Evolutionary conservation across 2,888 invertebrate genomes (phyloP), one percentile per base, ranked within the genome.

Genomic region (Meghimatium bilineatum): DNA sequence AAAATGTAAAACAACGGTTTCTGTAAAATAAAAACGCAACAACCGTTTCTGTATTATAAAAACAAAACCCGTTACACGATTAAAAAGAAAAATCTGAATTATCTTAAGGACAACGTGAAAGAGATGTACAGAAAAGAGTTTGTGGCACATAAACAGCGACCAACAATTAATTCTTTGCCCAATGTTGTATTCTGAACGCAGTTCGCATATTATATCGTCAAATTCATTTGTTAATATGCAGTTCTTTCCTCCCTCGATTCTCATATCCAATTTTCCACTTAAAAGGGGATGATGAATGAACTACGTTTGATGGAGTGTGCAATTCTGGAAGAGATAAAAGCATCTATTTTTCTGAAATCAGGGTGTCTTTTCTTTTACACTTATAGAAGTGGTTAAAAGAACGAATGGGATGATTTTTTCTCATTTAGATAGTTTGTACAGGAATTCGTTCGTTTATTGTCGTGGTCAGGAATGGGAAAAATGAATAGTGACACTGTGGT

Each of bases 241-340:
- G n/a, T 72, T 72, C 10, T 71, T 38, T 38, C 20, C 0, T 23
- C 10, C 23, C 29, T 38, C 20, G 56, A 56, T 69, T 38, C 38
- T 23, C 23, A 17, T 44, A 44, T 23, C 36, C n/a, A 6, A n/a
- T 38, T 12, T 10, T 38, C 23, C 44, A 3, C 72, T 44, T 14
- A 1, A 29, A 66, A 32, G 20, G 44, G n/a, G 26, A 44, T n/a
- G 72, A 44, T n/a, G 38, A 72, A 49, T 10, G 72, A n/a, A 12
- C 29, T 14, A 29, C 23, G n/a, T 44, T 44, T 72, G 44, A 72
- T 44, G 44, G 38, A 72, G 44, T 44, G 3, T n/a, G 1, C 2
- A 72, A 26, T 49, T 72, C n/a, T n/a, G 72, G 72, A 26, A n/a
- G 14, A 44, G 44, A 72, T 72, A n/a, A 44, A 72, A 72, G 72